Base-by-base conservation (phyloP, 2,113 vertebrate genomes). In the Catharus minimus region DNA sequence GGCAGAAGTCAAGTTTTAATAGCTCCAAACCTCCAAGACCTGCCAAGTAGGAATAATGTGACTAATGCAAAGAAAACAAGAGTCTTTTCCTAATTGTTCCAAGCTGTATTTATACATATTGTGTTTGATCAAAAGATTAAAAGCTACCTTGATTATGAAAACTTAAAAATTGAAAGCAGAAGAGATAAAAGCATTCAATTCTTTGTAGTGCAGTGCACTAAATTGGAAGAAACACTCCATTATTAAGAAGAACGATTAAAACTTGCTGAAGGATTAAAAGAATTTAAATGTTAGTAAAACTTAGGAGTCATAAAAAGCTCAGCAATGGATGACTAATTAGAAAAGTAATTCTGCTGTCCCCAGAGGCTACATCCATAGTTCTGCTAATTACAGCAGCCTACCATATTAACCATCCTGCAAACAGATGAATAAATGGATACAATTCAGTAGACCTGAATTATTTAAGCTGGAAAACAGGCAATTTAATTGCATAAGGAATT, bases 401-500 rank as follows among this genome's bases (percentile, higher is more conserved):
- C 67, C 43, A 20, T 33, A 80, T 87, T 79, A 94, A 89, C 57
- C 49, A 87, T 65, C 11, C 67, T 75, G 56, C 39, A 93, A 93
- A 78, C 15, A 90, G 57, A 89, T n/a, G 39, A 94, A 79, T 46
- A 92, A 87, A 78, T 73, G 73, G 49, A 89, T 88, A 66, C 30
- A 82, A 80, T 78, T 92, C 79, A 85, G 30, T 13, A 90, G 60
- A 79, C 23, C 43, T 66, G n/a, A 91, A 95, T 86, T 93, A 94
- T 84, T 93, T 65, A 81, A 78, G n/a, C 62, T 81, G 88, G 69
- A 92, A 92, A 92, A 62, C 36, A 67, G 49, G 69, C 61, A 88
- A 84, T 67, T 89, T 89, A 95, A 91, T 36, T 93, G 53, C 53
- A 86, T 12, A 71, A 78, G 49, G 50, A 95, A 95, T 92, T 79